Evolutionary conservation across 2,113 vertebrate species (phyloP), one percentile per base, ranked within the genome.

Genomic region (Uria lomvia): DNA sequence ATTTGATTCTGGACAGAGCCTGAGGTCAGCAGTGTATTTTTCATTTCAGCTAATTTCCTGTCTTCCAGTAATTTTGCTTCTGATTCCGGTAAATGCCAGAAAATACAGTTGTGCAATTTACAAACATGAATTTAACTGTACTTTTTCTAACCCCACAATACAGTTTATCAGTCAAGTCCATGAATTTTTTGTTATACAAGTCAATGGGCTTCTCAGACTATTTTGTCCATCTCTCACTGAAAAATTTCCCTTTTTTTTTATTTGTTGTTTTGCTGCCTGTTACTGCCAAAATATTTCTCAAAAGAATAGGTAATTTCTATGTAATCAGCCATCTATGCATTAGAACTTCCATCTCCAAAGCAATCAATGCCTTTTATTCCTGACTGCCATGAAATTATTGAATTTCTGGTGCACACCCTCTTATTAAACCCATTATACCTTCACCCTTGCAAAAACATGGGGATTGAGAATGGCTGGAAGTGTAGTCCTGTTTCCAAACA

Each of bases 1-100:
- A 83, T 96, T 59, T 92, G n/a, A 67, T 84, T 93, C 56, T 88
- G 38, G 72, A 74, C 59, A 86, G 40, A 88, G 26, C 15, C 72
- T 84, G 82, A 95, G 82, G 86, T 90, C 83, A 94, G n/a, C 22
- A 84, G 68, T 24, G 29, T 7, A 68, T 76, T 93, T 73, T 68
- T 53, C 15, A 36, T 45, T 79, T 79, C 59, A 77, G 38, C 60
- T 73, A 32, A 86, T 96, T 93, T 94, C 86, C 91, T 94, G 78
- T 78, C 62, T 92, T 96, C 78, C 86, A 82, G 86, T 96, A 93
- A 95, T 90, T 90, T 87, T 82, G 4, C 70, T 77, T 88, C 50
- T 94, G 73, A 70, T 74, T 92, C 88, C 60, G 78, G 88, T 70
- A 74, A 86, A 77, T 88, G 56, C 68, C 59, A 90, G 82, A 95